phyloP scores from a whole-genome alignment of 2,113 vertebrate species.

The Xiphophorus hellerii region DNA sequence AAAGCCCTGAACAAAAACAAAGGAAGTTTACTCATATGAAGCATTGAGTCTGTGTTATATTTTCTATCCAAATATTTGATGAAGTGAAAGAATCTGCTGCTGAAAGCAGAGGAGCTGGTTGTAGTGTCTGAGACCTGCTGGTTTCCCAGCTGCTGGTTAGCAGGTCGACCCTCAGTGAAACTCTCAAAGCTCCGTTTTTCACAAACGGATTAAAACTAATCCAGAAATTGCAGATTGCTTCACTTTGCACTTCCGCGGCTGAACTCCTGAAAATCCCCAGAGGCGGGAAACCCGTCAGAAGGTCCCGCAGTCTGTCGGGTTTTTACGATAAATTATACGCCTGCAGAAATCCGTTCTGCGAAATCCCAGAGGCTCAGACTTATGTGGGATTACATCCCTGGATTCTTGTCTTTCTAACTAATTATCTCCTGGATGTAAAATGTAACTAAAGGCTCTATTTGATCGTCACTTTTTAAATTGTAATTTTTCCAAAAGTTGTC shows the following conservation, averaged over 20 bases:
- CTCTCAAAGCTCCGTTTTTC: conserved; percentile 35
- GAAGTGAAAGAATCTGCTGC: not conserved
- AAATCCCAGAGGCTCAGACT: not conserved
- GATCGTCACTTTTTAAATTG: not conserved
- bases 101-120: not conserved
- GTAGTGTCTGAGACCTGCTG: not conserved
- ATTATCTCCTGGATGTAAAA: conserved; percentile 5
- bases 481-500: no score
- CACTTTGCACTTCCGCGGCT: conserved; percentile 52
- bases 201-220: conserved; percentile 53
- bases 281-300: conserved; percentile 37
- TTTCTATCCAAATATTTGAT: not conserved
- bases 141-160: conserved; percentile 26
- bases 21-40: not conserved
- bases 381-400: not conserved
- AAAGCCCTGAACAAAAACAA: not conserved
- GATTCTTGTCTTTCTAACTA: not conserved
- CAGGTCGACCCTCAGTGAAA: conserved; percentile 1
- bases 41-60: not conserved
- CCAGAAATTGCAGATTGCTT: conserved; percentile 50
- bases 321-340: conserved; percentile 10
- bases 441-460: not conserved
- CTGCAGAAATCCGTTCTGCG: not conserved
- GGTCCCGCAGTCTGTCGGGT: conserved; percentile 17
- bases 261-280: conserved; percentile 26